Evolutionary conservation across 2,113 vertebrate genomes (phyloP).

Genomic region (Semnornis frantzii): DNA sequence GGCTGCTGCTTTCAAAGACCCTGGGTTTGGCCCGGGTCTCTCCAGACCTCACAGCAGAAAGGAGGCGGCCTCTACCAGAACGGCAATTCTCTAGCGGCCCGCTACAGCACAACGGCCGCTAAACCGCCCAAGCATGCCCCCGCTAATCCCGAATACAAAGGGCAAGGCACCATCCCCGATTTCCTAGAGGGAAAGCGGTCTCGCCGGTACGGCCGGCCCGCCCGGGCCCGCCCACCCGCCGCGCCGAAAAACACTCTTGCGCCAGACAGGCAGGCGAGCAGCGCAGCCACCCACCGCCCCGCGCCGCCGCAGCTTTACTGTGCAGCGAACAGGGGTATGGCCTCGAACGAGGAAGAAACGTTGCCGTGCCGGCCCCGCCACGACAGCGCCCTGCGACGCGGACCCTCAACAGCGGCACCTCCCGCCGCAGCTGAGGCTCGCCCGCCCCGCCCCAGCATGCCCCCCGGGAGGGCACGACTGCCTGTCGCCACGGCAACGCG

Average conservation of each 20-base stretch:
- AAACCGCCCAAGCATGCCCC: background rate
- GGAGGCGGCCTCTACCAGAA: accelerated
- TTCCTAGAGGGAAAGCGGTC: background rate
- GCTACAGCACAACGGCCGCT: background rate
- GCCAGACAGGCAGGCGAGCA: background rate
- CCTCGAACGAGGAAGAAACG: background rate
- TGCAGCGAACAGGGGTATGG: constrained; percentile 15
- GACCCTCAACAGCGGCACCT: background rate
- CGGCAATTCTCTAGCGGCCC: accelerated
- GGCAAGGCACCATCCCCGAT: background rate
- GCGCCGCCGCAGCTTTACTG: background rate
- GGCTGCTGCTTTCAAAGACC: background rate
- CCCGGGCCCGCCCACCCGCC: background rate
- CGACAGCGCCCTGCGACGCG: background rate
- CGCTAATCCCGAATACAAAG: background rate
- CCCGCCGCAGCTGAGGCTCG: background rate
- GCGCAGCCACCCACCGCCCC: background rate
- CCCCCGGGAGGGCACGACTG: background rate
- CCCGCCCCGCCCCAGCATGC: background rate
- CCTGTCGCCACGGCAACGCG: constrained; percentile 88
- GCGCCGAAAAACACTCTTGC: background rate
- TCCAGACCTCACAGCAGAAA: background rate
- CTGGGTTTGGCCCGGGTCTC: background rate
- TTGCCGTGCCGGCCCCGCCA: background rate
- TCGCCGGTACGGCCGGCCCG: background rate